phyloP scores from a whole-genome alignment of 1,140 invertebrate genomes.

The Zaprionus ornatus region DNA sequence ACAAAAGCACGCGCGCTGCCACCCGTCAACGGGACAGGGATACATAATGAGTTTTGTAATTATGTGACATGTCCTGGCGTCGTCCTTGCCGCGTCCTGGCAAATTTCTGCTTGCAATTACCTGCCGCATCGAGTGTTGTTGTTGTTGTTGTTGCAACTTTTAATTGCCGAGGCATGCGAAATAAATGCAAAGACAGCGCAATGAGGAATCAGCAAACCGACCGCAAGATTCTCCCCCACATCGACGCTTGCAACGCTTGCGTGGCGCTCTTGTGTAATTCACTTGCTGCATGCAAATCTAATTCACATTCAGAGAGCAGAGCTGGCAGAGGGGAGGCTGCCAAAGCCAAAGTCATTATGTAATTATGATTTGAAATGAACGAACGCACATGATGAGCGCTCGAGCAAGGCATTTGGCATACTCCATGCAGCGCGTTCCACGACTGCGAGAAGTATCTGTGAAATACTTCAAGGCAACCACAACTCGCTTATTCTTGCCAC shows the following conservation, averaged over 20 bases:
- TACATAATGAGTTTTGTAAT: constrained; percentile 76
- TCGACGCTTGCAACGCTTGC: constrained; percentile 19
- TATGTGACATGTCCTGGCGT: constrained; percentile 39
- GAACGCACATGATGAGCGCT: constrained; percentile 14
- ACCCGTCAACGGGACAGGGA: constrained; percentile 32
- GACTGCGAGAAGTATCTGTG: not conserved
- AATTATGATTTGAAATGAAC: constrained; percentile 70
- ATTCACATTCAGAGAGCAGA: constrained; percentile 44
- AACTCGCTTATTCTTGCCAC: too few species aligned
- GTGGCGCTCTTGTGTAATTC: constrained; percentile 9
- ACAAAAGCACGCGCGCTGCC: constrained; percentile 1
- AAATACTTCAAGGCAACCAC: not conserved
- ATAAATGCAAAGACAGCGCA: constrained; percentile 36
- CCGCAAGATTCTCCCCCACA: constrained; percentile 12
- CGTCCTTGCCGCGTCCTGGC: constrained; percentile 21
- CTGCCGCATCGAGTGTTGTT: constrained; percentile 60
- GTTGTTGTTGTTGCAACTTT: constrained; percentile 49
- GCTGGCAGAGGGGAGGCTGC: not conserved
- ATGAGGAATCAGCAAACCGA: constrained; percentile 28
- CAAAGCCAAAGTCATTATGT: constrained; percentile 61
- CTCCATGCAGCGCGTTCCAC: not conserved
- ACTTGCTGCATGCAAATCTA: constrained; percentile 47
- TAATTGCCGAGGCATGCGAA: constrained; percentile 73
- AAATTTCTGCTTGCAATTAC: constrained; percentile 55
- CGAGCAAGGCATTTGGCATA: constrained; percentile 23